Base-by-base conservation (phyloP, 2,888 invertebrate species). In the Agrotis clavis region DNA sequence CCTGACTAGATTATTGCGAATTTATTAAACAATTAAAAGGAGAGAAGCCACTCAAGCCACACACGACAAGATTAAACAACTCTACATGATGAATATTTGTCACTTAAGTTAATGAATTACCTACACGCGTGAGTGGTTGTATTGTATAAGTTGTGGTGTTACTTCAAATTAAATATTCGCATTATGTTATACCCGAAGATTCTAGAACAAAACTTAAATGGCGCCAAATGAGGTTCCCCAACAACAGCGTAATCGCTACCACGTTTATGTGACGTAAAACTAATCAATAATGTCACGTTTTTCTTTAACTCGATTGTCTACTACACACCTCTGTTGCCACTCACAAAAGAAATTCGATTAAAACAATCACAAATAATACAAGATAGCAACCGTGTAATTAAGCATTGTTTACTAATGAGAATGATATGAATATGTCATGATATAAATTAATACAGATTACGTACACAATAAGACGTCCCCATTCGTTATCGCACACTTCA, bases 191-290 rank as follows among this genome's bases (percentile, higher is more conserved):
- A 74, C 67, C 18, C 69, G 65, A 66, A 74, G 67, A 78, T 82
- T 81, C 78, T 82, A 71, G 69, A 87, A 85, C 77, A 71, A 71
- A 73, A 71, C 57, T 18, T 62, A 74, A 72, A n/a, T 82, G 79
- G 68, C 81, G 72, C 77, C 78, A 82, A 84, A 73, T 65, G 67
- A 66, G 74, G 60, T 80, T 77, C 82, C 79, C 65, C 60, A 73
- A 77, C 83, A 83, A 86, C 86, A 84, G 86, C 80, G 71, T 67
- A 79, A 87, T 84, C 75, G 69, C 68, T 80, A 79, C 74, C 79
- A 77, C 73, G 77, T 76, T 77, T 63, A 73, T 64, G 61, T 79
- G 71, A 85, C 83, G 77, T 79, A 66, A 78, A 77, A 60, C 60
- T 74, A 65, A 75, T 79, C 67, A 67, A 75, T 80, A 79, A 74